Evolutionary conservation across 1,140 invertebrate species (phyloP).

Genomic region (Calliphora vicina): DNA sequence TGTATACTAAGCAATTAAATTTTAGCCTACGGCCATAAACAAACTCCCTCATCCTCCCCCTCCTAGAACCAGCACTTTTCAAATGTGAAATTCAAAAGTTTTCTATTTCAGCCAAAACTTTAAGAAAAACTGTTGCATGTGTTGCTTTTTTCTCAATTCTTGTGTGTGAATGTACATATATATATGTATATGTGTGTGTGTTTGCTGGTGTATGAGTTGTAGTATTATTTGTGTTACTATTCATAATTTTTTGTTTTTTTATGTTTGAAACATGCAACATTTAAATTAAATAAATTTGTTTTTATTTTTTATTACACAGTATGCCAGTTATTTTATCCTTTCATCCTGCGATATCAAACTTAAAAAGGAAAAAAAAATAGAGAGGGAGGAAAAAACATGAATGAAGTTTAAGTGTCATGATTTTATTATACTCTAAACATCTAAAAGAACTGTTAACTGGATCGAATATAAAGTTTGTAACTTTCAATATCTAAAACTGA

Average conservation of each 20-base stretch:
- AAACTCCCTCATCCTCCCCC: neutral
- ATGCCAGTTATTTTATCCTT: neutral
- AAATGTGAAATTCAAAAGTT: constrained; percentile 20
- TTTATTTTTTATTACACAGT: constrained; percentile 4
- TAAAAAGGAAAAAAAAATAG: neutral
- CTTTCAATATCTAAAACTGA: too few species aligned
- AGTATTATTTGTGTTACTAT: neutral
- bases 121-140: constrained; percentile 33
- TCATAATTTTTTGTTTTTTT: constrained; percentile 19
- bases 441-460: too few species aligned
- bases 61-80: neutral
- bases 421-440: neutral
- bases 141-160: neutral
- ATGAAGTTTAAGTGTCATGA: neutral
- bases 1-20: constrained; percentile 33
- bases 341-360: neutral
- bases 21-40: constrained; percentile 6
- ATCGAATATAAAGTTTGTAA: too few species aligned
- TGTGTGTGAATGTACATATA: too few species aligned
- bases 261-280: constrained; percentile 26
- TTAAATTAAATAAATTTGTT: constrained; percentile 34
- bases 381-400: too few species aligned
- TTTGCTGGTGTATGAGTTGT: neutral
- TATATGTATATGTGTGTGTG: too few species aligned
- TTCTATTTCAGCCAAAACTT: constrained; percentile 21